Evolutionary conservation across 2,113 vertebrate species (phyloP).

Genomic region (Manacus vitellinus): DNA sequence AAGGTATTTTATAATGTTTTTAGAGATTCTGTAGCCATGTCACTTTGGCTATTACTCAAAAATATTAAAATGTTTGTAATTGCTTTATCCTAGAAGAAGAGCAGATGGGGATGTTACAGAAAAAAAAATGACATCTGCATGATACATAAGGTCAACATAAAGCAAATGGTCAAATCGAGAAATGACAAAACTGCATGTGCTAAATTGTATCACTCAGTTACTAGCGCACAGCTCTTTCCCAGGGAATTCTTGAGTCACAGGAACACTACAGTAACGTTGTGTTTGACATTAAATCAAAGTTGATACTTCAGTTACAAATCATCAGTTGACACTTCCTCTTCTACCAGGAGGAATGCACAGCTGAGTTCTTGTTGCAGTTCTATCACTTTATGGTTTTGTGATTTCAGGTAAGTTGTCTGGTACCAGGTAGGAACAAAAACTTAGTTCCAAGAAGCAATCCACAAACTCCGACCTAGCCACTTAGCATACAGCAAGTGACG

Average conservation of each 20-base stretch:
- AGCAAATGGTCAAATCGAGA: background rate
- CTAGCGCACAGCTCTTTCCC: background rate
- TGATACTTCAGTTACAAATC: background rate
- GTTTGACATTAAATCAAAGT: background rate
- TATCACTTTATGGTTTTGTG: background rate
- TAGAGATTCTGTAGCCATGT: background rate
- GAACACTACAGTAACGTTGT: background rate
- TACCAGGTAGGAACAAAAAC: background rate
- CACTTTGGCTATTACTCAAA: background rate
- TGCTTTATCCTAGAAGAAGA: background rate
- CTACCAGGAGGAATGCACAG: background rate
- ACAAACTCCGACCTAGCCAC: background rate
- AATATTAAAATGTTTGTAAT: background rate
- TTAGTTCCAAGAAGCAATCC: background rate
- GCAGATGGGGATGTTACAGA: background rate
- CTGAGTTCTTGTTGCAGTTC: background rate
- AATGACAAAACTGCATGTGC: background rate
- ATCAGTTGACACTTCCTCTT: background rate
- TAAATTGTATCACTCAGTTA: background rate
- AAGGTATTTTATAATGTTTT: background rate
- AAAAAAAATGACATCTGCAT: background rate
- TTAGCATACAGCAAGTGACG: background rate
- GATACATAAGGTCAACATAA: background rate
- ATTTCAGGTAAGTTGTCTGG: background rate
- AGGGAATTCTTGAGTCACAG: background rate